Percentiles rank a stretch among this genome's conserved stretches.
These are phyloP conservation scores for Himalopsyche japonica DNA, from an alignment of 2,888 invertebrate species.

Conservation along the genomic window DNA sequence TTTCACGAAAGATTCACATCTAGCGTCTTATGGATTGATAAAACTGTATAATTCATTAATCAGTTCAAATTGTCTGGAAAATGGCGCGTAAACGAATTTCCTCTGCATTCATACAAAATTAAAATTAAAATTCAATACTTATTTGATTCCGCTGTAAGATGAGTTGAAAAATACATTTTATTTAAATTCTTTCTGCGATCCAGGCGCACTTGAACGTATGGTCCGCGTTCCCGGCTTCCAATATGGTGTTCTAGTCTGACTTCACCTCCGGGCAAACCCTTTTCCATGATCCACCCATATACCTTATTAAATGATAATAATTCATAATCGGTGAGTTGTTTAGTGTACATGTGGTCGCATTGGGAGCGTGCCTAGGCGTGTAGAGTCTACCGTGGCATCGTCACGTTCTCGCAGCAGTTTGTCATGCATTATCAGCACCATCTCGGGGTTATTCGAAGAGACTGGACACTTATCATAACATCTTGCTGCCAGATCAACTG, in stretches of 20 bases:
- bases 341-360: neutral
- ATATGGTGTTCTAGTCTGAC: neutral
- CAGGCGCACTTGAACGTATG: neutral
- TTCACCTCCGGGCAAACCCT: conserved; percentile 20
- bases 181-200: too few species aligned
- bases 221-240: neutral
- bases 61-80: too few species aligned
- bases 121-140: too few species aligned
- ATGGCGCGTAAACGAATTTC: too few species aligned
- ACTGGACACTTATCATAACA: neutral
- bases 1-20: too few species aligned
- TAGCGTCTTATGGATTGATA: too few species aligned
- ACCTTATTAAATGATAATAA: conserved; percentile 17
- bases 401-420: conserved; percentile 16
- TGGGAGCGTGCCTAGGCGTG: conserved; percentile 26
- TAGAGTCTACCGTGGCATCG: neutral
- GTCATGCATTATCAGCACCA: conserved; percentile 21
- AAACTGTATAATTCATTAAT: too few species aligned
- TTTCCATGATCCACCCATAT: conserved; percentile 5
- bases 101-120: too few species aligned
- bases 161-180: too few species aligned
- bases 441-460: neutral
- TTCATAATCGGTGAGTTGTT: conserved; percentile 18
- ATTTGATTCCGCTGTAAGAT: too few species aligned
- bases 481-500: neutral